These are phyloP conservation scores for Agonum fuliginosum DNA, from an alignment of 2,888 invertebrate genomes.

Conservation along the genomic window DNA sequence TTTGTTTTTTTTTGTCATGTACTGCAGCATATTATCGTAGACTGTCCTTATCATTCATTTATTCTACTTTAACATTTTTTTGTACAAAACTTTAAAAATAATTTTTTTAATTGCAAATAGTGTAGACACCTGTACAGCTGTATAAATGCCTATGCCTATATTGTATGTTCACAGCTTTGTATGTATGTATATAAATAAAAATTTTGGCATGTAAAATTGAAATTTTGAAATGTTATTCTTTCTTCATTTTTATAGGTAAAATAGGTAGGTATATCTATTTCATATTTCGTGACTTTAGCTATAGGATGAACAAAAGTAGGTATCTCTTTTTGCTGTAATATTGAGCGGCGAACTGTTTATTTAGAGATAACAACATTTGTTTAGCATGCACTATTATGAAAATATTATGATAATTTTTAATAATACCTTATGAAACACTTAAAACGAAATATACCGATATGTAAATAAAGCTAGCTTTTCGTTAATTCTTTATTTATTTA, in stretches of 20 bases:
- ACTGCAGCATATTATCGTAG: not conserved
- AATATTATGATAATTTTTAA: slow-evolving; percentile 15
- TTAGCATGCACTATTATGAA: slow-evolving; percentile 9
- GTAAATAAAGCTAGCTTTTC: not conserved
- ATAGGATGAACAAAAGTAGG: not conserved
- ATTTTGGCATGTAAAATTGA: too few species aligned
- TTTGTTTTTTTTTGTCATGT: not conserved
- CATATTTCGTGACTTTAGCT: too few species aligned
- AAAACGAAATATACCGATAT: not conserved
- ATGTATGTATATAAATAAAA: too few species aligned
- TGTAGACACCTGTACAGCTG: slow-evolving; percentile 5
- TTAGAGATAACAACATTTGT: slow-evolving; percentile 6
- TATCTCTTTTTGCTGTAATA: not conserved
- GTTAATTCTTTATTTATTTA: too few species aligned
- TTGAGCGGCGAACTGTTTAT: not conserved
- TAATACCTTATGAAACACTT: not conserved
- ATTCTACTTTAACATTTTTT: slow-evolving; percentile 6
- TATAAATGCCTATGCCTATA: not conserved
- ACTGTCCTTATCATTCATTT: not conserved
- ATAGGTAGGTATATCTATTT: too few species aligned
- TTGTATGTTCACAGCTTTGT: too few species aligned
- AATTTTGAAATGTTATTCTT: too few species aligned
- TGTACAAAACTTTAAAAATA: not conserved
- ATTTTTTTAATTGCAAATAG: slow-evolving; percentile 1
- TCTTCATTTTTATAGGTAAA: too few species aligned